A percentile compares a stretch with the other conserved stretches of the same genome.
Conservation (phyloP, 2,888 invertebrate genomes). For the Spodoptera exigua region DNA sequence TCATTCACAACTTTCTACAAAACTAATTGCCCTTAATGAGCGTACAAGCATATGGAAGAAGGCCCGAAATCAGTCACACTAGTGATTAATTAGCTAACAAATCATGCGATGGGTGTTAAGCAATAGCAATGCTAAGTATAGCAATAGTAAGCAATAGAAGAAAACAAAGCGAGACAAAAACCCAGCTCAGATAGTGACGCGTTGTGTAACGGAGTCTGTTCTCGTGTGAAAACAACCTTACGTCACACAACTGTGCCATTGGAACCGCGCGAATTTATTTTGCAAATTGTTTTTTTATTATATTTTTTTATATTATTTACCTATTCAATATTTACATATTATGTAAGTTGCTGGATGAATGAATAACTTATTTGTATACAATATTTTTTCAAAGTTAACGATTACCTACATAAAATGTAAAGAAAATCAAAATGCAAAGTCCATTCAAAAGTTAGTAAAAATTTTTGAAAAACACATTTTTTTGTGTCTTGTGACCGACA, state of each 20-base stretch:
- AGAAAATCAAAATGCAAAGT: too few relatives aligned
- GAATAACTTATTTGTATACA: too few relatives aligned
- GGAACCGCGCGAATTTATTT: constrained; percentile 4
- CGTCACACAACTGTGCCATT: constrained; percentile 52
- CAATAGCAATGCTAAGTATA: constrained; percentile 8
- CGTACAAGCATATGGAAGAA: not conserved
- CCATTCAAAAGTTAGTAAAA: too few relatives aligned
- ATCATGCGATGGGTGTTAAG: constrained; percentile 26
- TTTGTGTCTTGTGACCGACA: too few relatives aligned
- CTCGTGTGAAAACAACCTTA: constrained; percentile 58
- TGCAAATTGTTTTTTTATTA: not conserved
- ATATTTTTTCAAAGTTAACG: too few relatives aligned
- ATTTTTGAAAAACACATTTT: too few relatives aligned
- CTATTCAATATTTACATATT: not conserved
- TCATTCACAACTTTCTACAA: not conserved
- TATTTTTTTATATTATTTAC: constrained; percentile 4
- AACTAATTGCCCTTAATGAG: constrained; percentile 3
- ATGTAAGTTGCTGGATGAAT: too few relatives aligned
- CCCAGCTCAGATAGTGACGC: constrained; percentile 10
- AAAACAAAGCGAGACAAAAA: constrained; percentile 45
- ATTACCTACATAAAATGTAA: too few relatives aligned
- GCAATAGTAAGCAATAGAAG: constrained; percentile 12
- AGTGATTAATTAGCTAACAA: not conserved
- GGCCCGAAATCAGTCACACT: not conserved
- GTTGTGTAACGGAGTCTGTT: constrained; percentile 48